Conservation (phyloP, 1,140 invertebrate genomes). For the Atta texana region DNA sequence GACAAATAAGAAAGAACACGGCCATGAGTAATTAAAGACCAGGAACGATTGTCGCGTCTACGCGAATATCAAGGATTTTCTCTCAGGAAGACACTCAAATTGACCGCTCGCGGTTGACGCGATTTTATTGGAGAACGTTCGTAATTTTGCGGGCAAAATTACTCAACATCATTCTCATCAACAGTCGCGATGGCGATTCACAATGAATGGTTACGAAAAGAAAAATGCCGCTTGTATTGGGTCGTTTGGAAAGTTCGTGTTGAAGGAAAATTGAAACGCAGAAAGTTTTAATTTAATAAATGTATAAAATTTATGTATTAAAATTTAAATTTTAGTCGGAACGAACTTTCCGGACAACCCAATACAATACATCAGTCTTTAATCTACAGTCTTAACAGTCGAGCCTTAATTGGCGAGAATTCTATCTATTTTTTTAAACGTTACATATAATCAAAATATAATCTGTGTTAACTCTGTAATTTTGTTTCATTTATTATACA, state of each 20-base stretch:
- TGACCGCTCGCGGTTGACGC: neutral
- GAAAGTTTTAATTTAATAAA: too few relatives aligned
- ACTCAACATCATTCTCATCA: too few relatives aligned
- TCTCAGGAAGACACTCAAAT: neutral
- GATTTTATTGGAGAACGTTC: neutral
- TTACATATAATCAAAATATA: neutral
- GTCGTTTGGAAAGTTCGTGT: too few relatives aligned
- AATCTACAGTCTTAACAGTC: neutral
- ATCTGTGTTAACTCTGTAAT: neutral
- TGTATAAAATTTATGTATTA: too few relatives aligned
- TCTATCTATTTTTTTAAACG: neutral
- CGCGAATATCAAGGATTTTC: conserved; percentile 34
- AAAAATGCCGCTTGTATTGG: neutral
- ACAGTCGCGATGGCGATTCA: neutral
- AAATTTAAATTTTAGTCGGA: too few relatives aligned
- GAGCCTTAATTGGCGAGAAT: neutral
- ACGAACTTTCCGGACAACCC: too few relatives aligned
- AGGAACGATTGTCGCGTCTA: neutral
- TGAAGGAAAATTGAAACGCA: too few relatives aligned
- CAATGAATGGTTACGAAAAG: neutral
- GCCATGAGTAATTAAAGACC: conserved; percentile 49
- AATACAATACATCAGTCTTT: neutral
- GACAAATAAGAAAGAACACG: conserved; percentile 53
- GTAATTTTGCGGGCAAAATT: neutral
- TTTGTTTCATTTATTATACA: too few relatives aligned